Percentiles rank a stretch among this genome's conserved stretches.
Conservation (phyloP, 2,797 vertebrate species). For the Oryzias sinensis region DNA sequence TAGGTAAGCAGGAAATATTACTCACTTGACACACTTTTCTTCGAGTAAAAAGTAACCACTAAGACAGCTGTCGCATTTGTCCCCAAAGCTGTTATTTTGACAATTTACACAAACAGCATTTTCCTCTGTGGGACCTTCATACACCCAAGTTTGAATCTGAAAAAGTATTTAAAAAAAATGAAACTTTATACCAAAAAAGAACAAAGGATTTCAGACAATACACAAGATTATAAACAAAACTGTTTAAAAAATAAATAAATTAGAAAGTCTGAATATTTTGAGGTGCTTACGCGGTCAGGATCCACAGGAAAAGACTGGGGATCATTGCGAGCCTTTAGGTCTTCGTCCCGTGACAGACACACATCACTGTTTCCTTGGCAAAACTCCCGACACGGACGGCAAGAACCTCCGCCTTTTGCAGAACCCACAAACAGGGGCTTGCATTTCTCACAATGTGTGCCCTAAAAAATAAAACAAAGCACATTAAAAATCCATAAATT, state of each 20-base stretch:
- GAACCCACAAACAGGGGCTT: conserved; percentile 90
- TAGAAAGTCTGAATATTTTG: too few relatives aligned
- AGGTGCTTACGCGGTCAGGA: conserved; percentile 67
- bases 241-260: neutral
- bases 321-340: conserved; percentile 78
- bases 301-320: conserved; percentile 80
- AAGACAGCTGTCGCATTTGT: conserved; percentile 90
- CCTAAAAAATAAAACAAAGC: conserved; percentile 61
- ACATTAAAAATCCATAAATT: too few relatives aligned
- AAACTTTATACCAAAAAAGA: neutral
- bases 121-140: conserved; percentile 87
- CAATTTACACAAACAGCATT: conserved; percentile 87
- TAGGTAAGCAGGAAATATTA: conserved; percentile 11
- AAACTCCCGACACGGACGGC: conserved; percentile 87
- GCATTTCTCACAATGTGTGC: conserved; percentile 90
- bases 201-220: neutral
- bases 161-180: neutral
- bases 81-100: conserved; percentile 90
- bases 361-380: conserved; percentile 87
- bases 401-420: conserved; percentile 84
- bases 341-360: conserved; percentile 86
- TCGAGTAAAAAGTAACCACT: conserved; percentile 89
- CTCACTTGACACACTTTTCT: conserved; percentile 90
- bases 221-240: neutral
- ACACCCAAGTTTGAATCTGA: conserved; percentile 84